These are phyloP conservation scores for Lophius americanus DNA, from an alignment of 2,797 vertebrate species.

Conservation along the genomic window DNA sequence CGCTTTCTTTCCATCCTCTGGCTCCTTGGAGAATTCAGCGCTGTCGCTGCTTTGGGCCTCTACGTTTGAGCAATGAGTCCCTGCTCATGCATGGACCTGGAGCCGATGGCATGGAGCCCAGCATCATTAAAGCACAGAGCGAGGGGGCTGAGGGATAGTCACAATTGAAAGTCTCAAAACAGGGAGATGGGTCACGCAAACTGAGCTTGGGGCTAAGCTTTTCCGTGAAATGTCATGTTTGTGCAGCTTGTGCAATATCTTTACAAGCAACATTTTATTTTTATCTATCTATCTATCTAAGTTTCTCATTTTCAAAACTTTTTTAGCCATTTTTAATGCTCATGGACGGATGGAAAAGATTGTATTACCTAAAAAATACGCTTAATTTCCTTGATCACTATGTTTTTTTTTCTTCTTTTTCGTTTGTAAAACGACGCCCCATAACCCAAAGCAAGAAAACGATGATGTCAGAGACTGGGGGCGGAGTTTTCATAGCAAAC, in stretches of 20 bases:
- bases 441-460: too few species aligned
- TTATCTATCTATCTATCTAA: too few species aligned
- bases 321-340: too few species aligned
- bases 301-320: too few species aligned
- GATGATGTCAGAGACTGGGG: too few species aligned
- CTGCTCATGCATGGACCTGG: constrained; percentile 51
- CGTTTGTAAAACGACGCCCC: too few species aligned
- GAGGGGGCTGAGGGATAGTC: constrained; percentile 22
- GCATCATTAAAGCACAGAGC: constrained; percentile 47
- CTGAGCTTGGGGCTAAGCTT: constrained; percentile 29
- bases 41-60: constrained; percentile 37
- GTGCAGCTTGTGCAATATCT: constrained; percentile 3
- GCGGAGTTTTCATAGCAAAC: too few species aligned
- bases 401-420: too few species aligned
- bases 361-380: too few species aligned
- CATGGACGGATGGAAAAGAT: too few species aligned
- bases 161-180: constrained; percentile 58
- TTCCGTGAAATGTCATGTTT: constrained; percentile 40
- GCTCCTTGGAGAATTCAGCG: constrained; percentile 27
- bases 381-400: too few species aligned
- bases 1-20: constrained; percentile 6
- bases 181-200: constrained; percentile 40
- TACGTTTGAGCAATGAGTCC: constrained; percentile 68
- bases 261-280: too few species aligned
- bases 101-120: constrained; percentile 66